These are phyloP conservation scores for Subanguina moxae DNA, from an alignment of 1,140 invertebrate species.

Conservation along the genomic window DNA sequence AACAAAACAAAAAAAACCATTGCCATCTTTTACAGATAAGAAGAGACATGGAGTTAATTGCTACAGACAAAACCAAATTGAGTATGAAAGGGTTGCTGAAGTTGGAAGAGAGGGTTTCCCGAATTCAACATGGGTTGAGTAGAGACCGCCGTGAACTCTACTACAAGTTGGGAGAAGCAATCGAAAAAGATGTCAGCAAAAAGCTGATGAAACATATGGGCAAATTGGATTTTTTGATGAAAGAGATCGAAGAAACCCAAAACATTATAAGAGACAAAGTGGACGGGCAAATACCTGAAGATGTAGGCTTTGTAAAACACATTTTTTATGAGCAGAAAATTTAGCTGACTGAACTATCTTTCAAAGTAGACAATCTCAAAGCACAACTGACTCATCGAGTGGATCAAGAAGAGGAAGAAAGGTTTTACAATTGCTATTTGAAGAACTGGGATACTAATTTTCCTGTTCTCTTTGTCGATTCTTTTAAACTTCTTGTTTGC, in stretches of 20 bases:
- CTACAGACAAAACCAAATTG: slow-evolving; percentile 55
- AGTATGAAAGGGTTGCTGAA: slow-evolving; percentile 56
- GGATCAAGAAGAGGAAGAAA: slow-evolving; percentile 55
- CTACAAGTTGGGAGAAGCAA: slow-evolving; percentile 32
- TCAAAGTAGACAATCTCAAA: slow-evolving; percentile 53
- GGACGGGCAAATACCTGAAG: slow-evolving; percentile 54
- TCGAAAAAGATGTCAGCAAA: slow-evolving; percentile 41
- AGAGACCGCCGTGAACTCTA: slow-evolving; percentile 52
- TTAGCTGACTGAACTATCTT: slow-evolving; percentile 52
- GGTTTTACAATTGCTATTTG: slow-evolving; percentile 28
- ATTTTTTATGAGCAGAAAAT: slow-evolving; percentile 9
- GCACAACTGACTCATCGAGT: slow-evolving; percentile 50
- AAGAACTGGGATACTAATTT: no score
- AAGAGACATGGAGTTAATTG: slow-evolving; percentile 53
- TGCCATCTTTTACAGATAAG: slow-evolving; percentile 35
- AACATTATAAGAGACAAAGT: slow-evolving; percentile 52
- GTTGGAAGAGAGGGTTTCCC: slow-evolving; percentile 41
- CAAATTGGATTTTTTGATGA: slow-evolving; percentile 49
- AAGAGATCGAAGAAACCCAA: slow-evolving; percentile 53
- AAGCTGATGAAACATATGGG: slow-evolving; percentile 36
- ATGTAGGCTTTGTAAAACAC: slow-evolving; percentile 34
- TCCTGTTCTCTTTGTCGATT: no score
- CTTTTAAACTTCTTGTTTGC: no score
- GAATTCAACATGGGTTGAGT: slow-evolving; percentile 20
- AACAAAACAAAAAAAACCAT: neutral